phyloP scores from a whole-genome alignment of 2,113 vertebrate genomes.

The Montifringilla adamsi region DNA sequence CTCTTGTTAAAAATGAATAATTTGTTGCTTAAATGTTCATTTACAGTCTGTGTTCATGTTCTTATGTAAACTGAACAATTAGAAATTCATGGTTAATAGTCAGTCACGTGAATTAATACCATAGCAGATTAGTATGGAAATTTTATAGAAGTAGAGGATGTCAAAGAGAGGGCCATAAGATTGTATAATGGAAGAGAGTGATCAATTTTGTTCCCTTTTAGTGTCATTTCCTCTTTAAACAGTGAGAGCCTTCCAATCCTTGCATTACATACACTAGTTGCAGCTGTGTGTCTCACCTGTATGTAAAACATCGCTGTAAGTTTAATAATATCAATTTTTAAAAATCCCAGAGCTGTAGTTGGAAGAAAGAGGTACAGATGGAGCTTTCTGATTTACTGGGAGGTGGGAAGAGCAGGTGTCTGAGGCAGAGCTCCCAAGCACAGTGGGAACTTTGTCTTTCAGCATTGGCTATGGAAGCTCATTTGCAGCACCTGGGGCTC shows the following conservation, averaged over 20 bases:
- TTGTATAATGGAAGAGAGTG: background rate
- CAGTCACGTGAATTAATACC: background rate
- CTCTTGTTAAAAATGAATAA: background rate
- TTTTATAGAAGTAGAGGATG: background rate
- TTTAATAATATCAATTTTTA: background rate
- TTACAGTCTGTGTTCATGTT: accelerated
- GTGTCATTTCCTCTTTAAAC: background rate
- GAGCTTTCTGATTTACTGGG: background rate
- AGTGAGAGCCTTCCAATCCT: background rate
- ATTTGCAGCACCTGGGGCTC: accelerated
- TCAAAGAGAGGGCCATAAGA: background rate
- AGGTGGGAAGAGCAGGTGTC: background rate
- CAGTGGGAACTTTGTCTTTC: accelerated
- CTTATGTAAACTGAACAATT: background rate
- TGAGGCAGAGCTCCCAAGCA: background rate
- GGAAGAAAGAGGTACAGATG: background rate
- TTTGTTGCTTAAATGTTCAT: background rate
- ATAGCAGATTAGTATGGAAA: background rate
- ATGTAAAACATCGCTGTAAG: background rate
- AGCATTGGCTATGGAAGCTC: background rate
- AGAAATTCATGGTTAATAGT: background rate
- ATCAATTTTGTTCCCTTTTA: background rate
- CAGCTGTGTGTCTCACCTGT: background rate
- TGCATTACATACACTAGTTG: accelerated
- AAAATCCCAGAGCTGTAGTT: background rate